Evolutionary conservation across 2,888 invertebrate species (phyloP).

Genomic region (Lampropteryx suffumata): DNA sequence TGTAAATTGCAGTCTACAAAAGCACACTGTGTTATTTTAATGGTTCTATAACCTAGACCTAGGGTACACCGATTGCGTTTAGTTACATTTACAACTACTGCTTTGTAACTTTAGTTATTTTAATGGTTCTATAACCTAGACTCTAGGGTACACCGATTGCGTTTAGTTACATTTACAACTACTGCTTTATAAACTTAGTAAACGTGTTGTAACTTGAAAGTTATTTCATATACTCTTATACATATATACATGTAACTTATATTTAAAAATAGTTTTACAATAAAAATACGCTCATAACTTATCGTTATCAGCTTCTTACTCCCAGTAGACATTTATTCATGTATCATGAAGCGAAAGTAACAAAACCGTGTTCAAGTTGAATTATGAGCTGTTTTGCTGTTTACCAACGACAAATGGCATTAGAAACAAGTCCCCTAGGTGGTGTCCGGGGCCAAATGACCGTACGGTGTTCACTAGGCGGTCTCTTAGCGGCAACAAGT

Average conservation of each 20-base stretch:
- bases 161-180: too few relatives aligned
- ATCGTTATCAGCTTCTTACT: constrained; percentile 48
- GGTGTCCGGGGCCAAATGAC: constrained; percentile 51
- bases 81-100: too few relatives aligned
- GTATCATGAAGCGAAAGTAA: constrained; percentile 59
- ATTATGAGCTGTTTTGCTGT: constrained; percentile 67
- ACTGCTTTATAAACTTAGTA: too few relatives aligned
- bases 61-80: too few relatives aligned
- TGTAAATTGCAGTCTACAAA: constrained; percentile 16
- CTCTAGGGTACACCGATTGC: too few relatives aligned
- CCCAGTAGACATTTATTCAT: constrained; percentile 41
- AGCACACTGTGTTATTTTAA: constrained; percentile 9
- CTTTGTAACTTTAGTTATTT: background rate
- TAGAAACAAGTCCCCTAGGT: constrained; percentile 65
- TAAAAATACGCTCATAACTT: constrained; percentile 47
- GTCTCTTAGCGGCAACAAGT: constrained; percentile 70
- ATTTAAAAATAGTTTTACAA: constrained; percentile 26
- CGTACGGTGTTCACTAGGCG: constrained; percentile 56
- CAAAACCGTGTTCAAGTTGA: constrained; percentile 61
- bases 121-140: too few relatives aligned
- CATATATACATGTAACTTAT: background rate
- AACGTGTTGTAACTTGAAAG: background rate
- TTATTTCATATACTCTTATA: background rate
- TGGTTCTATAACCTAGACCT: too few relatives aligned
- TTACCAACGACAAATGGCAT: constrained; percentile 66